A percentile compares a stretch with the other conserved stretches of the same genome.
Conservation (phyloP, 2,888 invertebrate genomes). For the Cryptophagus acutangulus region DNA sequence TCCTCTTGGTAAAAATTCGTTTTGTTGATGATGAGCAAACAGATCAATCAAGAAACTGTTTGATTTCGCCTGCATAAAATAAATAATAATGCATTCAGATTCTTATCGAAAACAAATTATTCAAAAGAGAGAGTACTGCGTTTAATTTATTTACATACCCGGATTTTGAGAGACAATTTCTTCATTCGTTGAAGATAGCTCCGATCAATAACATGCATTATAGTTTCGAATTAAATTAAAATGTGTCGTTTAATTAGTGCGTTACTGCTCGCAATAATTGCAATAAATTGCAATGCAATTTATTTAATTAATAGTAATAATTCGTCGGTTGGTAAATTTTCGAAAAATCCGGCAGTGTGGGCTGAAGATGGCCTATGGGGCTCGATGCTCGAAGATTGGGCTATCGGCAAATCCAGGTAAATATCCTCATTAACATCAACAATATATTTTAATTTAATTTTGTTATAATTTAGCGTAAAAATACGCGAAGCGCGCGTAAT, state of each 20-base stretch:
- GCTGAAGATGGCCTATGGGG: slow-evolving; percentile 53
- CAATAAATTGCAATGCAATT: neutral
- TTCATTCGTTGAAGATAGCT: too few species aligned
- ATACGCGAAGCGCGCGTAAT: slow-evolving; percentile 43
- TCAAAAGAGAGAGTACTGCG: too few species aligned
- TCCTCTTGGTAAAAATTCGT: too few species aligned
- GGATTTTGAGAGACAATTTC: too few species aligned
- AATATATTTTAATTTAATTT: slow-evolving; percentile 3
- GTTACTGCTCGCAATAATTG: neutral
- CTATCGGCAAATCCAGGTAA: slow-evolving; percentile 43
- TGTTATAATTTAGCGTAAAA: slow-evolving; percentile 40
- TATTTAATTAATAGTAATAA: neutral
- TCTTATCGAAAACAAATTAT: too few species aligned
- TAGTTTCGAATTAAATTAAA: too few species aligned
- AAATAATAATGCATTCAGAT: too few species aligned
- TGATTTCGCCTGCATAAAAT: too few species aligned
- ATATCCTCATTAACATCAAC: slow-evolving; percentile 7
- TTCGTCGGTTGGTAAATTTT: neutral
- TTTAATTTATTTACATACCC: too few species aligned
- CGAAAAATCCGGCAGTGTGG: slow-evolving; percentile 33
- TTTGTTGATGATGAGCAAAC: too few species aligned
- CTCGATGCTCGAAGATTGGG: slow-evolving; percentile 61
- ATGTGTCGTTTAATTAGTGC: neutral
- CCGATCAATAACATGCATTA: too few species aligned
- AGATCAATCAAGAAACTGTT: too few species aligned